Base-by-base conservation (phyloP, 2,797 vertebrate genomes). In the Poecilia velifera region DNA sequence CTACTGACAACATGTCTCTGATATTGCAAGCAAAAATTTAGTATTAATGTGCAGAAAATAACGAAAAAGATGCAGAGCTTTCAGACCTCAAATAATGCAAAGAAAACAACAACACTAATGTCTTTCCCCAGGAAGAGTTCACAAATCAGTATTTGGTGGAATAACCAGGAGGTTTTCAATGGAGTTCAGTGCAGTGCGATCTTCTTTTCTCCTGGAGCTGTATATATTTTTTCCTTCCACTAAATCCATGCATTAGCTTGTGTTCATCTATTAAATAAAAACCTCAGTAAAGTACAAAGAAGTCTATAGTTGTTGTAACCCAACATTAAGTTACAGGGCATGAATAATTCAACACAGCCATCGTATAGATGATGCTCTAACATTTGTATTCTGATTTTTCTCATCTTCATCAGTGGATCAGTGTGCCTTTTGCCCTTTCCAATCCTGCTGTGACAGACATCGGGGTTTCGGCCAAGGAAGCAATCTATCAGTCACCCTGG, bases 391-490 rank as follows among this genome's bases (percentile, higher is more conserved):
- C 49, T 57, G 28, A 62, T 76, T 79, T 47, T 46, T 34, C 12
- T 82, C n/a, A 51, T 70, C 57, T 76, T 45, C 72, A 90, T 39
- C 90, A 99, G 98, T 99, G 98, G 98, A 95, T 99, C 94, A 98
- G 98, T 8, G 97, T 99, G 72, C 98, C 98, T 70, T 99, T 98
- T 80, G 98, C 98, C 0, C 89, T 99, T 92, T 96, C 95, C 83
- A 96, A 98, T 82, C 97, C 97, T 78, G 98, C 97, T 6, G 98
- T 99, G 87, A 90, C 96, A 10, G 96, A 98, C 94, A 99, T 99
- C 43, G 93, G 93, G 5, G 83, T 97, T 79, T 96, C 98, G 0
- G 98, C 98, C 59, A 95, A 96, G 59, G 93, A 96, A 36, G 74
- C 83, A 0, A 95, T 97, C 85, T 96, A 97, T 92, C 97, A 99